Percentiles rank a stretch among this genome's conserved stretches.
Evolutionary conservation across 2,888 invertebrate genomes (phyloP).

Genomic region (Phengaris alcon): DNA sequence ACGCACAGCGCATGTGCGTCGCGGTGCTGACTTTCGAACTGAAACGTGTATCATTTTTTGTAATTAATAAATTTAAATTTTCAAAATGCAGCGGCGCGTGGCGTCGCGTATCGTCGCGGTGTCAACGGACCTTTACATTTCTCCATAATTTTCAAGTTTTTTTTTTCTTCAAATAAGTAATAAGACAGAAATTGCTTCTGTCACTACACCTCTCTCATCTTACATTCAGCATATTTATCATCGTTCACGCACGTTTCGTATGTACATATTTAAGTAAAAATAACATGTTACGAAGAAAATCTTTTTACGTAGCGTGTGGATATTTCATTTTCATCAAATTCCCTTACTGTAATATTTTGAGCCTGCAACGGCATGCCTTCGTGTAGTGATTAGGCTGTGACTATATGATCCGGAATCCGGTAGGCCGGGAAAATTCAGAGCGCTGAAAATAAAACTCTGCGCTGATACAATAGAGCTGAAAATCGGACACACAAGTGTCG

Average conservation of each 20-base stretch:
- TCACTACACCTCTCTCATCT: neutral
- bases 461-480: too few relatives aligned
- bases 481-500: too few relatives aligned
- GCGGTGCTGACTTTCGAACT: too few relatives aligned
- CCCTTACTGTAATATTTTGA: neutral
- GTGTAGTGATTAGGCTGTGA: too few relatives aligned
- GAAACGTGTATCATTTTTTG: neutral
- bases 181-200: neutral
- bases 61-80: too few relatives aligned
- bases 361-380: too few relatives aligned
- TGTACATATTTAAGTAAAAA: neutral
- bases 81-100: too few relatives aligned
- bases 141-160: neutral
- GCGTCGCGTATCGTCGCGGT: too few relatives aligned
- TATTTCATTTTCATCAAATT: neutral
- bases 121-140: too few relatives aligned
- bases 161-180: neutral
- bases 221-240: conserved; percentile 8
- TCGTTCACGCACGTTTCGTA: neutral
- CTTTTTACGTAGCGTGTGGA: neutral
- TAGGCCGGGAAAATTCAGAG: too few relatives aligned
- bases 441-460: too few relatives aligned
- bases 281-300: conserved; percentile 1
- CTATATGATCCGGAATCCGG: too few relatives aligned
- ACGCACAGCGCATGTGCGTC: neutral